Base-by-base conservation (phyloP, 1,140 invertebrate genomes). In the Doryteuthis pealeii region DNA sequence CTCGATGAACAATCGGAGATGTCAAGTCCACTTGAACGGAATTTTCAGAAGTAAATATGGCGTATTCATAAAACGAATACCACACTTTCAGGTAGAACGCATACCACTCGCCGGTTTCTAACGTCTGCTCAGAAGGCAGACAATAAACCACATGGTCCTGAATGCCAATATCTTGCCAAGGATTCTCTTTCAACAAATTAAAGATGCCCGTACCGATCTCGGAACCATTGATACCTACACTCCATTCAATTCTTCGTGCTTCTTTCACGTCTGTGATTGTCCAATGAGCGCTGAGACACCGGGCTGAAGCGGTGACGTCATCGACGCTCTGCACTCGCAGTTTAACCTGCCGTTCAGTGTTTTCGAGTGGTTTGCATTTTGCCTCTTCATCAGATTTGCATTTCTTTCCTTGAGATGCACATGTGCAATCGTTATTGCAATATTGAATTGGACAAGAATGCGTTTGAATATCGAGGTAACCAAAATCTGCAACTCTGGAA, bases 401-500 rank as follows among this genome's bases (percentile, higher is more conserved):
- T 45, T 76, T 73, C 28, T 72, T 62, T 10, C 81, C 79, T 12
- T 73, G 26, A 49, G 76, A 71, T 18, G 77, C 78, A 73, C 81
- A 82, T 8, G 80, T 78, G 62, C 81, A 82, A 14, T 81, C 80
- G 4, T 72, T 72, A 3, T 76, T 78, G 70, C 81, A 82, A 71
- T 76, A 81, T 22, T 77, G 62, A 3, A 72, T 43, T 22, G 54
- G 45, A 71, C 80, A 81, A n/a, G 78, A 81, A 68, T 79, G 77
- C 18, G 70, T 78, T 73, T 75, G 33, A 0, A 77, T 14, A 8
- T 70, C 18, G 62, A 81, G 73, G 26, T 49, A 30, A 1, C 77
- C 77, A 5, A 43, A 26, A 8, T 33, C 74, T 1, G 49, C 54
- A 14, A 31, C 49, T 18, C 12, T 22, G 33, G 74, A 35, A 40